phyloP scores from a whole-genome alignment of 2,888 invertebrate species.

The Mesoligia furuncula region DNA sequence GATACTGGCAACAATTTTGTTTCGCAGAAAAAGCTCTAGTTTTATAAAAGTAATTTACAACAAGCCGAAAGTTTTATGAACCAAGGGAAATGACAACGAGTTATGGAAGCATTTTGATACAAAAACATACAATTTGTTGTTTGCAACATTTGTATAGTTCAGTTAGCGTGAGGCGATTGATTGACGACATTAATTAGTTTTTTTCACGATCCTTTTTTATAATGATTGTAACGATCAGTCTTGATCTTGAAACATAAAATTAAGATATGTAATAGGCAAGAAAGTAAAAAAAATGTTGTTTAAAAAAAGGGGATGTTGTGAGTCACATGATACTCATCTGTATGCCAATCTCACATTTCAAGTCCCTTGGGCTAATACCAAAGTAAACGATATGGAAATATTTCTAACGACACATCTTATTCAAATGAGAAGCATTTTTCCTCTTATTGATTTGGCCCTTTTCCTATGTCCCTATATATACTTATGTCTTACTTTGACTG shows the following conservation, averaged over 20 bases:
- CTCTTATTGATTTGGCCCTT: too few species aligned
- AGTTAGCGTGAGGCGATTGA: conserved; percentile 59
- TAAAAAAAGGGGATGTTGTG: neutral
- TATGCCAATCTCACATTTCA: neutral
- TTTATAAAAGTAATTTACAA: conserved; percentile 21
- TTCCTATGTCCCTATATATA: too few species aligned
- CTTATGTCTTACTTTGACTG: too few species aligned
- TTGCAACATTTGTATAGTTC: conserved; percentile 49
- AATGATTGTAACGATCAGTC: neutral
- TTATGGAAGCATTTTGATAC: conserved; percentile 18
- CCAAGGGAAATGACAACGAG: conserved; percentile 10
- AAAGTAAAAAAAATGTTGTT: neutral
- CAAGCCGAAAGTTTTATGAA: conserved; percentile 25
- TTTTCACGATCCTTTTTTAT: neutral
- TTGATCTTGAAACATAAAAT: neutral
- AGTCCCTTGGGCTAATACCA: neutral
- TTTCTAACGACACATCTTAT: neutral
- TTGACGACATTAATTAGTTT: conserved; percentile 52
- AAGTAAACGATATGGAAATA: neutral
- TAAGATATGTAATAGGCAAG: too few species aligned
- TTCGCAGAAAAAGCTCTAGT: conserved; percentile 8
- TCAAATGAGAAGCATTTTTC: too few species aligned
- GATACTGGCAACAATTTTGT: conserved; percentile 8
- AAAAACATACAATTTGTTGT: conserved; percentile 29
- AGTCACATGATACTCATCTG: neutral